These are phyloP conservation scores for Pedetes capensis DNA, from an alignment of 2,113 vertebrate species.

Conservation along the genomic window DNA sequence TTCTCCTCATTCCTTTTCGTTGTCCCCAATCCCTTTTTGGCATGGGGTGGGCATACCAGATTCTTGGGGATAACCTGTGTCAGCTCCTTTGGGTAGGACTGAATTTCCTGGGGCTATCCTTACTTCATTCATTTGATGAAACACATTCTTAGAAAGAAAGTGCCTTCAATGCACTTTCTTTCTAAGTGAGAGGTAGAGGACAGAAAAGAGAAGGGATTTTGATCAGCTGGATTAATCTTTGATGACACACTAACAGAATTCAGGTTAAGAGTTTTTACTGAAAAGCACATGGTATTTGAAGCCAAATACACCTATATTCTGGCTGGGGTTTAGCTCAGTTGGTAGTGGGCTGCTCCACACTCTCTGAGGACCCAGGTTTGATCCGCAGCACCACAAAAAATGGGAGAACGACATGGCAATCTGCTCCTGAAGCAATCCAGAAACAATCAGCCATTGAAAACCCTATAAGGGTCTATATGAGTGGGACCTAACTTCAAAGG, in stretches of 20 bases:
- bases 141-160: background rate
- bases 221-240: slow-evolving; percentile 16
- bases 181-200: slow-evolving; percentile 15
- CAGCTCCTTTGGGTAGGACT: background rate
- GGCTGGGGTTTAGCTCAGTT: too few species aligned
- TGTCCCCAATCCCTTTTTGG: background rate
- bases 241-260: slow-evolving; percentile 43
- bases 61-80: background rate
- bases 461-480: too few species aligned
- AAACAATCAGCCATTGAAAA: too few species aligned
- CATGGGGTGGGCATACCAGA: background rate
- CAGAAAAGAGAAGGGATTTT: slow-evolving; percentile 29
- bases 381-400: too few species aligned
- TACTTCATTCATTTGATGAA: slow-evolving; percentile 36
- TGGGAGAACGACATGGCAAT: too few species aligned
- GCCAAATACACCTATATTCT: too few species aligned
- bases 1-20: background rate
- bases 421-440: too few species aligned
- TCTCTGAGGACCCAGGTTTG: too few species aligned
- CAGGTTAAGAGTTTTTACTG: slow-evolving; percentile 6
- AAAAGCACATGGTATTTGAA: background rate
- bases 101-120: background rate
- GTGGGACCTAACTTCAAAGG: too few species aligned
- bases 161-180: slow-evolving; percentile 21
- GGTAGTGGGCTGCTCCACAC: too few species aligned